Evolutionary conservation across 2,888 invertebrate species (phyloP).

Genomic region (Dolichopus griseipennis): DNA sequence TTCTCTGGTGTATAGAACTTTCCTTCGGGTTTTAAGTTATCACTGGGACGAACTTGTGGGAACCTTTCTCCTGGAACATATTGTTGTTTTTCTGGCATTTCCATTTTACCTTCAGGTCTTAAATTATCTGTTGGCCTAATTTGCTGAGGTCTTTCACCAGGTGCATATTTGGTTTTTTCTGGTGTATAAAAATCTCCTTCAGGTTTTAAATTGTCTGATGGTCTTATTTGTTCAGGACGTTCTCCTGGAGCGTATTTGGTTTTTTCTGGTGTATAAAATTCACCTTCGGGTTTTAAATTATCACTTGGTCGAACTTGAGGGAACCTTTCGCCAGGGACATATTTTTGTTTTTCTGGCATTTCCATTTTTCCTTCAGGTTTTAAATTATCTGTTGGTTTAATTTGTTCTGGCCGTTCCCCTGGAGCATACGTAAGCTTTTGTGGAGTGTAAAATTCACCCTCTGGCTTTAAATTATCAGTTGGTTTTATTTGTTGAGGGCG

Average conservation of each 20-base stretch:
- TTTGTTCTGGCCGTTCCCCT: slow-evolving; percentile 45
- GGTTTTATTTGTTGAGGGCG: slow-evolving; percentile 42
- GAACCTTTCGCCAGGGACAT: slow-evolving; percentile 43
- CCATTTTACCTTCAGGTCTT: slow-evolving; percentile 47
- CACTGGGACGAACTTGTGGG: slow-evolving; percentile 44
- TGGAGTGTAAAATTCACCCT: slow-evolving; percentile 41
- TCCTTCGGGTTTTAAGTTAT: slow-evolving; percentile 48
- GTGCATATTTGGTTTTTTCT: slow-evolving; percentile 43
- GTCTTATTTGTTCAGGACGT: slow-evolving; percentile 39
- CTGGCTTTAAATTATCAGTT: slow-evolving; percentile 35
- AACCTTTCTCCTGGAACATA: slow-evolving; percentile 44
- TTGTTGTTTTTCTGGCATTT: slow-evolving; percentile 36
- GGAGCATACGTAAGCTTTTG: slow-evolving; percentile 41
- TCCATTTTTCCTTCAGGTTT: slow-evolving; percentile 48
- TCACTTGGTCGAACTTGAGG: slow-evolving; percentile 42
- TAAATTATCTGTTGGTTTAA: slow-evolving; percentile 33
- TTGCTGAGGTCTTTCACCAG: slow-evolving; percentile 43
- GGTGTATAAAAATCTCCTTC: slow-evolving; percentile 38
- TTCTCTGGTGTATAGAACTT: slow-evolving; percentile 39
- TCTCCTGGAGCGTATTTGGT: slow-evolving; percentile 44
- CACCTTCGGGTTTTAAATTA: slow-evolving; percentile 46
- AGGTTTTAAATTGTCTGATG: slow-evolving; percentile 29
- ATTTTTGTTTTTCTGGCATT: slow-evolving; percentile 37
- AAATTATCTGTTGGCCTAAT: slow-evolving; percentile 46
- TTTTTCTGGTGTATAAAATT: slow-evolving; percentile 39